Conservation (phyloP, 1,140 invertebrate genomes). For the Drosophila subobscura region DNA sequence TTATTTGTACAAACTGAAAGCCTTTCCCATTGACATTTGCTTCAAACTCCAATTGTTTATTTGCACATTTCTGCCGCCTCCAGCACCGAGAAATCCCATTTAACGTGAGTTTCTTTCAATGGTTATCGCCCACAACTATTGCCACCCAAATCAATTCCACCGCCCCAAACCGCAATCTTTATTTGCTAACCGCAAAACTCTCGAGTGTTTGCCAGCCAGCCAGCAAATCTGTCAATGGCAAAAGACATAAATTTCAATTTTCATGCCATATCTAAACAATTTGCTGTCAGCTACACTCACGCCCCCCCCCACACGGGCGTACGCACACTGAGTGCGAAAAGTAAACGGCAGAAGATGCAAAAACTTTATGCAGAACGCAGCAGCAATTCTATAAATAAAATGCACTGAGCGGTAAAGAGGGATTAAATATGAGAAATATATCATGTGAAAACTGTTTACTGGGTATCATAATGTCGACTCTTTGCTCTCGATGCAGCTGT, state of each 20-base stretch:
- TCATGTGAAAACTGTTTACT: no score
- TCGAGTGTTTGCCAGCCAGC: slow-evolving; percentile 33
- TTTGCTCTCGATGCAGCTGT: slow-evolving; percentile 21
- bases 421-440: not conserved
- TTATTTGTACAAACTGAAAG: slow-evolving; percentile 18
- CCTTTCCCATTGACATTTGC: slow-evolving; percentile 3
- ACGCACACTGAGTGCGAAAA: not conserved
- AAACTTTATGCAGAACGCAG: slow-evolving; percentile 64
- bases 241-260: slow-evolving; percentile 79
- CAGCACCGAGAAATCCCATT: slow-evolving; percentile 25
- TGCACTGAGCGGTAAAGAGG: not conserved
- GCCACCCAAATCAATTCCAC: no score
- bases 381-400: slow-evolving; percentile 50
- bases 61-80: not conserved
- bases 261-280: slow-evolving; percentile 78
- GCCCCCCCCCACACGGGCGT: not conserved
- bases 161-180: slow-evolving; percentile 38
- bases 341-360: slow-evolving; percentile 50
- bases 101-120: slow-evolving; percentile 19
- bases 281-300: slow-evolving; percentile 53
- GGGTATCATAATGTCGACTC: no score
- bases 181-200: slow-evolving; percentile 46
- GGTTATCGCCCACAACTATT: slow-evolving; percentile 23
- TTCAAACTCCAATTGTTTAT: slow-evolving; percentile 14
- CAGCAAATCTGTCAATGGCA: slow-evolving; percentile 67